Conservation (phyloP, 2,113 vertebrate species). For the Barbus barbus region DNA sequence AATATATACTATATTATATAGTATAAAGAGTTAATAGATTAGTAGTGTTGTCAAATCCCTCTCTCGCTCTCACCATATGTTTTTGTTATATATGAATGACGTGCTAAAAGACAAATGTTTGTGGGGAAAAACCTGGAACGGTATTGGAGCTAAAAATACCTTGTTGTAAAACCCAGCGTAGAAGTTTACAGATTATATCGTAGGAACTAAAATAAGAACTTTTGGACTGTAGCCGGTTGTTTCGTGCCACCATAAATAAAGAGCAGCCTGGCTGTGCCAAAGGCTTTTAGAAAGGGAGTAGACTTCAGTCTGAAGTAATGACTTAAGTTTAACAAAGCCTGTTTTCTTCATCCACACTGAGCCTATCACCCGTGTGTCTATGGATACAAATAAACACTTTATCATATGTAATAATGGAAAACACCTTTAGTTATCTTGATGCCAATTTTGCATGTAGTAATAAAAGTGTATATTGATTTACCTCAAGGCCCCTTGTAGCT, state of each 20-base stretch:
- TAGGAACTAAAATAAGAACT: slow-evolving; percentile 58
- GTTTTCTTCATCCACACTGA: slow-evolving; percentile 45
- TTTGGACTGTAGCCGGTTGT: slow-evolving; percentile 41
- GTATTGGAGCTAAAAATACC: slow-evolving; percentile 49
- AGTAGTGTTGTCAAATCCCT: background rate
- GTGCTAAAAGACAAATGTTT: background rate
- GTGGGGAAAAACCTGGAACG: slow-evolving; percentile 14
- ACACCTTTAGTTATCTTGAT: background rate
- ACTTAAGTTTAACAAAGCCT: slow-evolving; percentile 45
- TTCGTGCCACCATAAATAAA: slow-evolving; percentile 47
- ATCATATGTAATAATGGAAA: slow-evolving; percentile 21
- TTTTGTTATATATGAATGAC: background rate
- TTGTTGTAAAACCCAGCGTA: slow-evolving; percentile 17
- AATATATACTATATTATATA: no score
- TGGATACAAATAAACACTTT: slow-evolving; percentile 42
- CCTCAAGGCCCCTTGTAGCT: background rate
- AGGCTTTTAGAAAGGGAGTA: slow-evolving; percentile 46
- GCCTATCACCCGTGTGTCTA: slow-evolving; percentile 3
- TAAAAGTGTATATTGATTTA: background rate
- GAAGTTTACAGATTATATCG: slow-evolving; percentile 49
- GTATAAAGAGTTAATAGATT: background rate
- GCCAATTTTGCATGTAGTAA: slow-evolving; percentile 4
- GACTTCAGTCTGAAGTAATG: slow-evolving; percentile 54
- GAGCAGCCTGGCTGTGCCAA: slow-evolving; percentile 40
- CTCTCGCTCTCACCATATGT: slow-evolving; percentile 3